phyloP scores from a whole-genome alignment of 2,113 vertebrate species.

The Anhinga anhinga region DNA sequence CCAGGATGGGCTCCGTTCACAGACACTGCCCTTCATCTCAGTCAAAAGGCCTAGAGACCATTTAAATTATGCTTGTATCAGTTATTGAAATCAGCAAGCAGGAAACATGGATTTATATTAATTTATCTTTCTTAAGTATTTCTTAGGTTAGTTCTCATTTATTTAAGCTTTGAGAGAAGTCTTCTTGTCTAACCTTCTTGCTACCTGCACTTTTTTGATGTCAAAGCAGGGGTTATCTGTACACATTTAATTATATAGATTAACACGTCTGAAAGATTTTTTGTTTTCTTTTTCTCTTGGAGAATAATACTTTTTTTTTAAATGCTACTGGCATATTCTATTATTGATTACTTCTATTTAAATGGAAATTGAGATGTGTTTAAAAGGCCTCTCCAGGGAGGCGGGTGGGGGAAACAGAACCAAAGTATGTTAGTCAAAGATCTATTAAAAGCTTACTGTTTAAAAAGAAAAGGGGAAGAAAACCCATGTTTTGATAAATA shows the following conservation, averaged over 20 bases:
- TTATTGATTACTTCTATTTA: conserved; percentile 16
- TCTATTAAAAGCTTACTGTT: neutral
- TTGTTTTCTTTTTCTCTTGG: neutral
- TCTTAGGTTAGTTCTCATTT: neutral
- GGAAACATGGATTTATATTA: neutral
- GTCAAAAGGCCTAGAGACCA: neutral
- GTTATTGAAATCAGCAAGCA: neutral
- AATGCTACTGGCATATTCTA: neutral
- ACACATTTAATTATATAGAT: neutral
- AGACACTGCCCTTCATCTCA: neutral
- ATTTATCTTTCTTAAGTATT: neutral
- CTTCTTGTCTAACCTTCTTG: neutral
- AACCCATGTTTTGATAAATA: neutral
- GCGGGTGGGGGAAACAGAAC: neutral
- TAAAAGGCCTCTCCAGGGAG: neutral
- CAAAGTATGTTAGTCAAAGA: neutral
- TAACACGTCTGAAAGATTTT: neutral
- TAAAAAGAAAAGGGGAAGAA: neutral
- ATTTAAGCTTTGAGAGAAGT: neutral
- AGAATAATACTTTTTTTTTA: neutral
- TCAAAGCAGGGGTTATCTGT: neutral
- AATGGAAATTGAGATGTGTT: neutral
- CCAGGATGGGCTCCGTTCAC: neutral
- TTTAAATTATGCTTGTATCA: neutral
- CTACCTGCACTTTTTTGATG: neutral